These are phyloP conservation scores for Coendou prehensilis DNA, from an alignment of 2,797 vertebrate species.

Conservation along the genomic window DNA sequence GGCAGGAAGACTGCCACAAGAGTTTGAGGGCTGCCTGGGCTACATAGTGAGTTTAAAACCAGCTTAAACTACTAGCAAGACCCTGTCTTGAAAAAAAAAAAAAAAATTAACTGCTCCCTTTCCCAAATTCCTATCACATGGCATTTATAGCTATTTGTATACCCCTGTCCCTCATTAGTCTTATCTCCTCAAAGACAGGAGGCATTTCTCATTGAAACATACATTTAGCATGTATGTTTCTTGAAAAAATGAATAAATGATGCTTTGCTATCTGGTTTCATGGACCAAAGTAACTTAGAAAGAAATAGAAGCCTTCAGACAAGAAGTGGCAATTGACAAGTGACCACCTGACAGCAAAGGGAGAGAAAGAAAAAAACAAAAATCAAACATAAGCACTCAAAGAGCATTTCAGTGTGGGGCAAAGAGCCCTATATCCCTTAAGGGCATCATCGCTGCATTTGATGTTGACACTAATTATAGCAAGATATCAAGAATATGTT, in stretches of 20 bases:
- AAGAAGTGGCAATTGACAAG: conserved; percentile 57
- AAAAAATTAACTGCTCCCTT: conserved; percentile 24
- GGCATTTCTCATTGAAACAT: conserved; percentile 49
- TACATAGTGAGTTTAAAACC: not conserved
- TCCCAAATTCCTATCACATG: not conserved
- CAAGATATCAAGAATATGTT: conserved; percentile 48
- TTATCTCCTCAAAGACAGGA: conserved; percentile 29
- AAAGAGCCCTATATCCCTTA: not conserved
- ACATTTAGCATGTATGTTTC: conserved; percentile 23
- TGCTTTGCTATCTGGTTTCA: conserved; percentile 49
- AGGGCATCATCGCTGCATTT: not conserved
- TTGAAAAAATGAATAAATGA: conserved; percentile 67
- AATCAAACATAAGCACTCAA: conserved; percentile 42
- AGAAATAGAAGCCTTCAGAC: conserved; percentile 35
- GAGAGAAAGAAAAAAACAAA: conserved; percentile 34
- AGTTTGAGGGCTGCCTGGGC: not conserved
- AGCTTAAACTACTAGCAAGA: not conserved
- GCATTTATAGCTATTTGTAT: conserved; percentile 1
- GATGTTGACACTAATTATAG: conserved; percentile 55
- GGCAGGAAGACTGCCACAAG: not conserved
- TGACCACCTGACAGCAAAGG: conserved; percentile 34
- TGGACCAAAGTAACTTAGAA: conserved; percentile 62
- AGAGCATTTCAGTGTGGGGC: conserved; percentile 13
- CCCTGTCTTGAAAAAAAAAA: not conserved
- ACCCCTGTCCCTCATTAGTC: not conserved